Evolutionary conservation across 2,888 invertebrate species (phyloP).

Genomic region (Iphiclides podalirius): DNA sequence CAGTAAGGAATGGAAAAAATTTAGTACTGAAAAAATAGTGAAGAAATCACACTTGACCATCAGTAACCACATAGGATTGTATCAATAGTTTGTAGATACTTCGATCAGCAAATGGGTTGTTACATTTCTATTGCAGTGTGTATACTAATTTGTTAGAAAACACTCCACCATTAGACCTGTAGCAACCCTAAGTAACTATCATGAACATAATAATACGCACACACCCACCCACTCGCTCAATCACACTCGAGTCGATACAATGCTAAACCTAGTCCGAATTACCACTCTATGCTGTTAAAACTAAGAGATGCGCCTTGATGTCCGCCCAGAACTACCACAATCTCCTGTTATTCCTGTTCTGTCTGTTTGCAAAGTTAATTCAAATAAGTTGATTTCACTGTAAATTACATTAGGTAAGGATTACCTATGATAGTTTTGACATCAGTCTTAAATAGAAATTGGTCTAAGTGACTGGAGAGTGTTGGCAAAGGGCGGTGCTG

Average conservation of each 20-base stretch:
- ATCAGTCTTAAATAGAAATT: constrained; percentile 21
- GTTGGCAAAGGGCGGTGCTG: constrained; percentile 10
- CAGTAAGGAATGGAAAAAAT: constrained; percentile 75
- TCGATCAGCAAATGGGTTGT: constrained; percentile 36
- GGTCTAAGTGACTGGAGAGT: constrained; percentile 10
- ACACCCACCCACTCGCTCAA: constrained; percentile 41
- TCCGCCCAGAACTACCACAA: constrained; percentile 27
- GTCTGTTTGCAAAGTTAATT: constrained; percentile 1
- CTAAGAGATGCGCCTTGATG: constrained; percentile 37
- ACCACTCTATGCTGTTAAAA: constrained; percentile 62
- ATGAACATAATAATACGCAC: constrained; percentile 43
- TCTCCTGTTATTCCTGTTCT: constrained; percentile 17
- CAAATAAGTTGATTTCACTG: constrained; percentile 1
- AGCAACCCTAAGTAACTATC: constrained; percentile 37
- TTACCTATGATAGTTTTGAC: constrained; percentile 22
- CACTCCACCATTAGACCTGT: neutral
- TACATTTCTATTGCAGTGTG: neutral
- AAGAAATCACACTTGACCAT: constrained; percentile 58
- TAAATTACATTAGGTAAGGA: constrained; percentile 19
- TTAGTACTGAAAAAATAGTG: constrained; percentile 62
- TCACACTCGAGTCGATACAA: constrained; percentile 52
- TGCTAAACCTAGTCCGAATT: constrained; percentile 66
- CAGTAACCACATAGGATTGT: constrained; percentile 41
- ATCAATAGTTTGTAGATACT: constrained; percentile 42
- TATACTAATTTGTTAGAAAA: neutral